phyloP scores from a whole-genome alignment of 53 echinoderm and acorn worm genomes.

The Luidia sarsii region DNA sequence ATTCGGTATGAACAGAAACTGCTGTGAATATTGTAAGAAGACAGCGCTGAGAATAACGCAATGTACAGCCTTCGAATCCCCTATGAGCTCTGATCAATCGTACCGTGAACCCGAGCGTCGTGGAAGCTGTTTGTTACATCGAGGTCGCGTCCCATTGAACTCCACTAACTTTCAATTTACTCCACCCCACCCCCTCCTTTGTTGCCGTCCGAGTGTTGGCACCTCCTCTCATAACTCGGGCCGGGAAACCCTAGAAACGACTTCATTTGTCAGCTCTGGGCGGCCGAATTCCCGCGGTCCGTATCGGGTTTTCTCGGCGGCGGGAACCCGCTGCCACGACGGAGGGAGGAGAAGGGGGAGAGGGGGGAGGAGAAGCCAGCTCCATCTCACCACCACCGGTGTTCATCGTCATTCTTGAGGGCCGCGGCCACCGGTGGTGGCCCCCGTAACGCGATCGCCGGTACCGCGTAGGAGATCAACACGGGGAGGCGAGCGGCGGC shows the following conservation, averaged over 20 bases:
- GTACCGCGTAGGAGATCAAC: slow-evolving; percentile 21
- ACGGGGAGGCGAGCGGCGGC: neutral
- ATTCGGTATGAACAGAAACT: too few relatives aligned
- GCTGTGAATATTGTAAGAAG: too few relatives aligned
- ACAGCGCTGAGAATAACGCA: too few relatives aligned
- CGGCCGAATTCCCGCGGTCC: slow-evolving; percentile 1
- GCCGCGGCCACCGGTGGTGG: too few relatives aligned
- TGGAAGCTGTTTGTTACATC: neutral
- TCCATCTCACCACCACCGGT: too few relatives aligned
- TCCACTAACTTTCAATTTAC: slow-evolving; percentile 20
- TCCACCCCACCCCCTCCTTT: slow-evolving; percentile 1
- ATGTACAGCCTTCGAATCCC: too few relatives aligned
- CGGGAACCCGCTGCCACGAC: slow-evolving; percentile 4
- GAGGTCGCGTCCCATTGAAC: slow-evolving; percentile 4
- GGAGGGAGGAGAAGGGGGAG: too few relatives aligned
- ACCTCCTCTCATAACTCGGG: neutral
- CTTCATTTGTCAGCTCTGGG: slow-evolving; percentile 37
- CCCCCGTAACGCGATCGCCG: slow-evolving; percentile 19
- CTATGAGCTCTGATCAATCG: too few relatives aligned
- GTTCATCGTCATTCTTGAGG: too few relatives aligned
- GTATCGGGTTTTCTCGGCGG: slow-evolving; percentile 39
- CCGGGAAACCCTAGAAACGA: slow-evolving; percentile 32
- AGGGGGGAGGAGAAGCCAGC: too few relatives aligned
- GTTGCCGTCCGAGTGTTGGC: neutral
- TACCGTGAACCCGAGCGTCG: too few relatives aligned